phyloP scores from a whole-genome alignment of 2,113 vertebrate genomes.

The Gulo gulo region DNA sequence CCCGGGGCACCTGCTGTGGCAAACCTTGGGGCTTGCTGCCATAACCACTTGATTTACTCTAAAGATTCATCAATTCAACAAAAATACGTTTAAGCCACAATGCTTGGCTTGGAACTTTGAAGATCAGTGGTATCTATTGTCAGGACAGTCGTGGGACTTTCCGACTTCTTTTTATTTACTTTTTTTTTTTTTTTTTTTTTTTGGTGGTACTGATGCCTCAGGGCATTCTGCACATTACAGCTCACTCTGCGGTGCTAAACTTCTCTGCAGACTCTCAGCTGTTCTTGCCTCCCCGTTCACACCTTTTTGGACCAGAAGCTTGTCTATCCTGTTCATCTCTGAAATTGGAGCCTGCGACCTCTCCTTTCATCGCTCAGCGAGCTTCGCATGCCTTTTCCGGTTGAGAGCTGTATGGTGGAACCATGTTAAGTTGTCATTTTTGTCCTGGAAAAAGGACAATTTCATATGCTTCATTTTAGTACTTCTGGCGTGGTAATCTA shows the following conservation, averaged over 20 bases:
- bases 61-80: background rate
- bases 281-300: background rate
- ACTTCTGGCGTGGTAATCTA: background rate
- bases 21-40: background rate
- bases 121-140: background rate
- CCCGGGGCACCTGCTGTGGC: background rate
- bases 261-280: background rate
- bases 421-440: background rate
- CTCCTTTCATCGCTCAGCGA: background rate
- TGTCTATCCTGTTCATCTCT: background rate
- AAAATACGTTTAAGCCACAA: background rate
- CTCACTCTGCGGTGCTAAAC: background rate
- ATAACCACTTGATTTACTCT: background rate
- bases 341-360: background rate
- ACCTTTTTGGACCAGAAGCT: background rate
- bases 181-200: background rate
- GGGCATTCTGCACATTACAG: background rate
- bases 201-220: no score
- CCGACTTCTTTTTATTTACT: background rate
- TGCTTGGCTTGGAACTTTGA: background rate
- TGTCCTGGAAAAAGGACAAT: background rate
- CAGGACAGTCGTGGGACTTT: background rate
- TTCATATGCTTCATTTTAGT: background rate
- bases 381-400: background rate
- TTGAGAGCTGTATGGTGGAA: background rate